Base-by-base conservation (phyloP, 2,888 invertebrate genomes). In the Pocota personata region DNA sequence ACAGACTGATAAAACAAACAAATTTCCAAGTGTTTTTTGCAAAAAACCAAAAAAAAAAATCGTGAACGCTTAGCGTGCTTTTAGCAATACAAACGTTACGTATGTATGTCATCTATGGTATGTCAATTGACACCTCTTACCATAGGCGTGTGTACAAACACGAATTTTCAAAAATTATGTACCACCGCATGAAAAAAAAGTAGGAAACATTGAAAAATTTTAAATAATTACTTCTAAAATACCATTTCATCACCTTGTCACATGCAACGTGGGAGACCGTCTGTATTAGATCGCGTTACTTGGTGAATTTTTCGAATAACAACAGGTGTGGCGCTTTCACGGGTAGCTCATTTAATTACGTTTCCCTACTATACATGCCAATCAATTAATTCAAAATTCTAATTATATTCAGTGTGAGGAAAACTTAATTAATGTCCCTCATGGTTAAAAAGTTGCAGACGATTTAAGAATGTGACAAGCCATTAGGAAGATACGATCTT, bases 181-280 rank as follows among this genome's bases (percentile, higher is more conserved):
- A n/a, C 10, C 19, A 21, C 60, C 24, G 40, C 24, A 24, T 14
- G 27, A 19, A 35, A 37, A 52, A 21, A n/a, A 21, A 62, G 8
- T 24, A 24, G 66, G 46, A 46, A 66, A 35, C 35, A 48, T 27
- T 32, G 57, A 58, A 52, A 69, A 69, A 77, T 55, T 69, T 32
- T 19, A 57, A 69, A 71, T 71, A 78, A 78, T 78, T 78, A 60
- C 21, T 71, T 78, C 71, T 24, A 52, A 71, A 35, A 60, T 58
- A 32, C 16, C 52, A 24, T 62, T 69, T 60, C 50, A 40, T 78
- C 43, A 62, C 69, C 60, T 71, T 62, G 78, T 62, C 43, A 14
- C 32, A 43, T 67, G 67, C 30, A 52, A 60, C 48, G 58, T 64
- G 46, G 27, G 46, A 57, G 46, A 46, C 46, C 21, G 19, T 50